A percentile compares a stretch with the other conserved stretches of the same genome.
Evolutionary conservation across 2,888 invertebrate genomes (phyloP).

Genomic region (Tetramorium bicarinatum): DNA sequence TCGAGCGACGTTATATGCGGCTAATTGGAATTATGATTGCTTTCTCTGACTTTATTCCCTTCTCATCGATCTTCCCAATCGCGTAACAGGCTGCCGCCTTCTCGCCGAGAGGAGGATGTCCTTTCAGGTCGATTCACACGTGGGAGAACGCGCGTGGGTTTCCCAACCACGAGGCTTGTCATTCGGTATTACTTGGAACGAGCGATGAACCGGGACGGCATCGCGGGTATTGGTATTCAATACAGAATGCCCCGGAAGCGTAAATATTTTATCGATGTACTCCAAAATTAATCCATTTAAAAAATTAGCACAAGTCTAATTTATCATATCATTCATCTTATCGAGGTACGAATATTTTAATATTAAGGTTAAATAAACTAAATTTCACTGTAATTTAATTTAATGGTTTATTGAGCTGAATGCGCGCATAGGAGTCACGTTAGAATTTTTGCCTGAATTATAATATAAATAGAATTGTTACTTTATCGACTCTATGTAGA

Average conservation of each 20-base stretch:
- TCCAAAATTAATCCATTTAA: neutral
- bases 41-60: slow-evolving; percentile 7
- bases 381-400: neutral
- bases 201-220: slow-evolving; percentile 48
- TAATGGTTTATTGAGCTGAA: neutral
- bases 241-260: neutral
- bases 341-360: neutral
- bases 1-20: neutral
- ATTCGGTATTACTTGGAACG: slow-evolving; percentile 37
- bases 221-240: neutral
- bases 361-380: neutral
- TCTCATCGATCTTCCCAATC: slow-evolving; percentile 23
- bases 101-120: slow-evolving; percentile 25
- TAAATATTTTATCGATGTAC: neutral
- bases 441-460: neutral
- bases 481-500: neutral
- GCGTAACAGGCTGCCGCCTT: slow-evolving; percentile 16
- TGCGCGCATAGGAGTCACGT: neutral
- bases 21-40: slow-evolving; percentile 37
- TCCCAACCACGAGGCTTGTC: slow-evolving; percentile 41
- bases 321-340: neutral
- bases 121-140: slow-evolving; percentile 36
- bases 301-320: neutral
- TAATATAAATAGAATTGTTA: slow-evolving; percentile 8
- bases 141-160: slow-evolving; percentile 50